phyloP scores from a whole-genome alignment of 2,113 vertebrate species.

The Erythrolamprus reginae region DNA sequence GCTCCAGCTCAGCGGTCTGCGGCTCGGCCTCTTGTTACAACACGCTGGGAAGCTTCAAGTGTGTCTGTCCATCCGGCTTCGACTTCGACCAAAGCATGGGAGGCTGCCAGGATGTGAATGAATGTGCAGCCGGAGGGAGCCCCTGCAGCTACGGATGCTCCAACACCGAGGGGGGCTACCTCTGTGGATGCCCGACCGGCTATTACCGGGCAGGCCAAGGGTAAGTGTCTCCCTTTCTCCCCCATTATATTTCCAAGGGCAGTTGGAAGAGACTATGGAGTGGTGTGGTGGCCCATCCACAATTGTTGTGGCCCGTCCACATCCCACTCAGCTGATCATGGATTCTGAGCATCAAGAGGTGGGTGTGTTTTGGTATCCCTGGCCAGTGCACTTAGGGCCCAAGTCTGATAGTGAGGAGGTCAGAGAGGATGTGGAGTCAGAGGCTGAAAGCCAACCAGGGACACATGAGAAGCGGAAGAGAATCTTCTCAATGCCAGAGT shows the following conservation, averaged over 20 bases:
- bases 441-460: too few relatives aligned
- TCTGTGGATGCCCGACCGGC: conserved; percentile 87
- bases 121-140: conserved; percentile 71
- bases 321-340: too few relatives aligned
- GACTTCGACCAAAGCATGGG: conserved; percentile 78
- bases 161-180: conserved; percentile 88
- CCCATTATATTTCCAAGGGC: rapidly evolving
- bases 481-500: too few relatives aligned
- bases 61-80: conserved; percentile 90
- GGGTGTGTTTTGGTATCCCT: too few relatives aligned
- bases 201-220: conserved; percentile 91
- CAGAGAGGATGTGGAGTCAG: too few relatives aligned
- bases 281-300: too few relatives aligned
- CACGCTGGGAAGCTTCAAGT: conserved; percentile 90
- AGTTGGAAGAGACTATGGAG: neutral
- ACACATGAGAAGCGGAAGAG: too few relatives aligned
- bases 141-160: conserved; percentile 90
- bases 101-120: conserved; percentile 90
- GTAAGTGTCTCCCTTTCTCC: conserved; percentile 64
- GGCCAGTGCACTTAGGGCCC: too few relatives aligned
- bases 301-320: too few relatives aligned
- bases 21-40: conserved; percentile 93
- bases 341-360: too few relatives aligned
- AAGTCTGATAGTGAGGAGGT: too few relatives aligned
- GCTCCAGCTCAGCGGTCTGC: conserved; percentile 70